Evolutionary conservation across 2,113 vertebrate species (phyloP), one percentile per base, ranked within the genome.

Genomic region (Colinus virginianus): DNA sequence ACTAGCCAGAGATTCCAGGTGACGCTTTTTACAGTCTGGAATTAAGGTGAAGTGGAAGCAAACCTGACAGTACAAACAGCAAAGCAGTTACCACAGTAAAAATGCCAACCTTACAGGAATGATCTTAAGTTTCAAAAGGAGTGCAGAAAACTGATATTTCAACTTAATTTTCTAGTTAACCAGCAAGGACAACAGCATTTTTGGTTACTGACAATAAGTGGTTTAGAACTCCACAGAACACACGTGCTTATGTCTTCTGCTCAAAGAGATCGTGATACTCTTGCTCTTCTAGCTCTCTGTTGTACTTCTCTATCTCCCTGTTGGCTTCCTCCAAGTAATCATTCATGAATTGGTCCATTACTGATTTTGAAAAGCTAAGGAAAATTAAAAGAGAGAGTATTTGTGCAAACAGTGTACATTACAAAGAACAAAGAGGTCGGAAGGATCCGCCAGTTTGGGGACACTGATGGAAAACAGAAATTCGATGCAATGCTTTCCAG

Each of bases 341-440:
- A 0, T 98, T 98, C 93, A 99, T 98, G 89, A 99, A 99, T 56
- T 98, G 98, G 61, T 99, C 98, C 99, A 99, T 99, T 88, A 99
- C 99, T 99, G 97, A 92, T 22, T n/a, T 34, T 14, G 75, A 45
- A 46, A 32, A 88, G 95, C 96, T 98, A 98, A 98, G 98, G 98
- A 96, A 93, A 85, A 64, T 30, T 40, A 40, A 40, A 40, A 40
- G 20, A 62, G 59, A 53, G 51, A 75, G 23, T 1, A 15, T 28
- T 15, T 59, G 18, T 56, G 34, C 13, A 46, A 74, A 59, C 1
- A 48, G 34, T 0, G 1, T 46, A 66, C 2, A 13, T 20, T 7
- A 78, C 56, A 11, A 63, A 76, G 18, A 70, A 38, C 6, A 34
- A 1, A 17, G 2, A 53, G 26, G 56, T 59, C 2, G 56, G 75